A percentile compares a stretch with the other conserved stretches of the same genome.
Conservation (phyloP, 2,888 invertebrate genomes). For the Acholoe squamosa region DNA sequence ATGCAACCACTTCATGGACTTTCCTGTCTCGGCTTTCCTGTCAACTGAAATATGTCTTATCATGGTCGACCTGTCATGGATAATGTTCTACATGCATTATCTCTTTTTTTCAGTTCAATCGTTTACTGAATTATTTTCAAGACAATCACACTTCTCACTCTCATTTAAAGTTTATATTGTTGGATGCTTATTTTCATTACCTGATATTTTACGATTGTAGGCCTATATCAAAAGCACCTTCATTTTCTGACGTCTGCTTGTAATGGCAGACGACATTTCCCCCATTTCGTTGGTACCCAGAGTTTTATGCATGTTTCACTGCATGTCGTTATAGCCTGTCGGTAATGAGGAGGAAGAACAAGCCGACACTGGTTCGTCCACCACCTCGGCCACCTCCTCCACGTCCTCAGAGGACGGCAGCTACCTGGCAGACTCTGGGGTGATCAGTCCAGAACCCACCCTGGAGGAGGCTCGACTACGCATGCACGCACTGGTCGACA, state of each 20-base stretch:
- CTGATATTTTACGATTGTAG: no score
- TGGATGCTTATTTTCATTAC: no score
- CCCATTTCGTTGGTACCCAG: not conserved
- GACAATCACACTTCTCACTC: no score
- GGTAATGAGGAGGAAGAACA: not conserved
- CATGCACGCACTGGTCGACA: constrained; percentile 78
- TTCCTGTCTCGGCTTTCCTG: no score
- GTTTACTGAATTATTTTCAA: no score
- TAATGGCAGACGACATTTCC: not conserved
- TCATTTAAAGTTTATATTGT: no score
- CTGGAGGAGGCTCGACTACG: constrained; percentile 74
- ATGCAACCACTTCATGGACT: no score
- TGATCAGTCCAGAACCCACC: not conserved
- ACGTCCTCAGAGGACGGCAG: not conserved
- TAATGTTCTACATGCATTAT: no score
- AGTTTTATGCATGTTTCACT: constrained; percentile 18
- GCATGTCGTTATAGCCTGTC: constrained; percentile 41
- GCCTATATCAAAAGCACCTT: no score
- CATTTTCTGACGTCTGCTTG: not conserved
- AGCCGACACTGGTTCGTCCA: not conserved
- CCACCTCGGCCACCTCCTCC: not conserved
- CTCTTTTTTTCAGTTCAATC: no score
- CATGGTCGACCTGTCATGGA: no score
- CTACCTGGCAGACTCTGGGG: not conserved
- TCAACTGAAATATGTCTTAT: no score